Conservation (phyloP, 1,140 invertebrate genomes). For the Rhopalosiphum maidis region DNA sequence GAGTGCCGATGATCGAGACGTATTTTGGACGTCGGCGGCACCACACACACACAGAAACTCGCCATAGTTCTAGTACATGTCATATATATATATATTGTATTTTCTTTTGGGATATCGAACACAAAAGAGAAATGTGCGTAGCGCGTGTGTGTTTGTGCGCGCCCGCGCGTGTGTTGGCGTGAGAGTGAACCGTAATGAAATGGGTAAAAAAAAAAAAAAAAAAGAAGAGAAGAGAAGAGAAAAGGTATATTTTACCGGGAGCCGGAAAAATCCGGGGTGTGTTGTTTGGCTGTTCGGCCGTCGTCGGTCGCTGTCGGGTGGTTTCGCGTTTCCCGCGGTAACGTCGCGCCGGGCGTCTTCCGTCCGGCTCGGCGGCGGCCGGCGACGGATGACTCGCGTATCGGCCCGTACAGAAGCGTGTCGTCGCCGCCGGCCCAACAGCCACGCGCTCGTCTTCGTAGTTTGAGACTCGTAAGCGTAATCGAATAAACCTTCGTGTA, state of each 20-base stretch:
- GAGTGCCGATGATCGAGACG: neutral
- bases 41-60: neutral
- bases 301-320: neutral
- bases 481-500: too few relatives aligned
- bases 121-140: neutral
- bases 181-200: neutral
- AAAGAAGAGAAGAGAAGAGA: neutral
- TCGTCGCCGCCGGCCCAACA: neutral
- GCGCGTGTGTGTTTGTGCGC: neutral
- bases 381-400: constrained; percentile 41
- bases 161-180: neutral
- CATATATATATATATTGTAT: neutral
- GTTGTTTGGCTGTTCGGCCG: constrained; percentile 15
- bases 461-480: neutral
- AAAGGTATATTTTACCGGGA: constrained; percentile 37
- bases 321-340: constrained; percentile 41
- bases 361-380: neutral
- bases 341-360: constrained; percentile 6
- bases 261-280: constrained; percentile 33
- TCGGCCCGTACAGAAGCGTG: neutral
- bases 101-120: neutral
- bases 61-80: too few relatives aligned
- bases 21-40: neutral
- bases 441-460: neutral
- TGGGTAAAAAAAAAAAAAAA: neutral